Percentiles rank a stretch among this genome's conserved stretches.
Evolutionary conservation across 2,113 vertebrate genomes (phyloP).

Genomic region (Paracanthobrama guichenoti): DNA sequence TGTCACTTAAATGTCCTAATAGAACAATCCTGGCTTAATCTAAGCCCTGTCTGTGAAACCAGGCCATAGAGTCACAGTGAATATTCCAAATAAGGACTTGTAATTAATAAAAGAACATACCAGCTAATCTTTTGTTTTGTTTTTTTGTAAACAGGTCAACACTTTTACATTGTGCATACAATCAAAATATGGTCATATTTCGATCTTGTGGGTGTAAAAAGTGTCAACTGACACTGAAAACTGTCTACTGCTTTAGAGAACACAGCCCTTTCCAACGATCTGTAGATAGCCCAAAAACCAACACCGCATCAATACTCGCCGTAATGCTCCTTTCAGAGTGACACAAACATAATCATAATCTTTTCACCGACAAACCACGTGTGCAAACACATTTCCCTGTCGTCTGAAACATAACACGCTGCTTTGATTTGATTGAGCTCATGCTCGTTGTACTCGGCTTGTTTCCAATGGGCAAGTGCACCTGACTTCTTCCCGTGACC

Average conservation of each 20-base stretch:
- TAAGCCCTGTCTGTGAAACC: too few species aligned
- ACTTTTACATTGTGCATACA: neutral
- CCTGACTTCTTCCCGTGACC: slow-evolving; percentile 12
- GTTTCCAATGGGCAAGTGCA: slow-evolving; percentile 34
- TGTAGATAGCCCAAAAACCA: neutral
- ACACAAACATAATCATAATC: neutral
- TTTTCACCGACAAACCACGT: slow-evolving; percentile 10
- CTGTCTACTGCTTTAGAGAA: neutral
- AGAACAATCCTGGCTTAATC: too few species aligned
- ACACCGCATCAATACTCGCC: neutral
- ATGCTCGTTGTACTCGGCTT: neutral
- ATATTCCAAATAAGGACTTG: neutral
- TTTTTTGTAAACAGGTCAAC: neutral
- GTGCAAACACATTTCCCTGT: neutral
- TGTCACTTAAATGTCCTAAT: too few species aligned
- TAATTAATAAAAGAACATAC: neutral
- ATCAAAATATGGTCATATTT: neutral
- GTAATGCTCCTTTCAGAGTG: neutral
- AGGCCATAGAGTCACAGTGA: neutral
- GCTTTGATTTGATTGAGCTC: slow-evolving; percentile 13
- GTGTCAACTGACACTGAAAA: neutral
- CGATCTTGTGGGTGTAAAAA: neutral
- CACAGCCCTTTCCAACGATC: neutral
- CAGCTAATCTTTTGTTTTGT: neutral
- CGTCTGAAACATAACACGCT: neutral